These are phyloP conservation scores for Rapana venosa DNA, from an alignment of 2,888 invertebrate genomes.

Conservation along the genomic window DNA sequence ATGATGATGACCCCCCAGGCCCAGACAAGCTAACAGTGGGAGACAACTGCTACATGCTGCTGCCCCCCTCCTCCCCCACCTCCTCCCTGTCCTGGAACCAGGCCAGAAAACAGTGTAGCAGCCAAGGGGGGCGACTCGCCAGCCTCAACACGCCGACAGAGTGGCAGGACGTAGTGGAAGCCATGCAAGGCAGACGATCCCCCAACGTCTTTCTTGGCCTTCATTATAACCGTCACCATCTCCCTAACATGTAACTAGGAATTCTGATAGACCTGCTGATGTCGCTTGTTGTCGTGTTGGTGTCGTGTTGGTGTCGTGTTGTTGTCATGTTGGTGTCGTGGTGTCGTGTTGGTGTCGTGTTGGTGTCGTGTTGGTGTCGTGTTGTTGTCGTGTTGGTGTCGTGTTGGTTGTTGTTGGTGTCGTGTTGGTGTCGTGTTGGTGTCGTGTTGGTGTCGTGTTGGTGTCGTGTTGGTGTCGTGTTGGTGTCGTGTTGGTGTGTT, in stretches of 20 bases:
- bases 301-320: neutral
- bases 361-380: neutral
- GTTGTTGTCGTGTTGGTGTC: neutral
- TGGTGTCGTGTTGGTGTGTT: too few species aligned
- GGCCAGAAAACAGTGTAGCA: neutral
- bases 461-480: too few species aligned
- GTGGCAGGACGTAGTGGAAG: neutral
- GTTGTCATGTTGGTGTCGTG: too few species aligned
- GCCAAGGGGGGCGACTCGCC: slow-evolving; percentile 20
- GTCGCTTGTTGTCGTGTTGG: neutral
- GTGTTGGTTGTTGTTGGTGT: neutral
- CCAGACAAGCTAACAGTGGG: neutral
- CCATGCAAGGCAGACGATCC: neutral
- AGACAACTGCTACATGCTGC: neutral
- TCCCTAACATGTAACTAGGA: neutral
- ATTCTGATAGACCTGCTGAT: too few species aligned
- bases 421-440: too few species aligned
- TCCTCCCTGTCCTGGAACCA: slow-evolving; percentile 3
- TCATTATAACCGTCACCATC: neutral
- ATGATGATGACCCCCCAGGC: neutral
- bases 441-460: too few species aligned
- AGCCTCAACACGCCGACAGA: slow-evolving; percentile 20
- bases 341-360: neutral
- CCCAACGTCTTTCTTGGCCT: neutral
- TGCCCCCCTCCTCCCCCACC: neutral